Base-by-base conservation (phyloP, 2,113 vertebrate genomes). In the Hipposideros armiger region DNA sequence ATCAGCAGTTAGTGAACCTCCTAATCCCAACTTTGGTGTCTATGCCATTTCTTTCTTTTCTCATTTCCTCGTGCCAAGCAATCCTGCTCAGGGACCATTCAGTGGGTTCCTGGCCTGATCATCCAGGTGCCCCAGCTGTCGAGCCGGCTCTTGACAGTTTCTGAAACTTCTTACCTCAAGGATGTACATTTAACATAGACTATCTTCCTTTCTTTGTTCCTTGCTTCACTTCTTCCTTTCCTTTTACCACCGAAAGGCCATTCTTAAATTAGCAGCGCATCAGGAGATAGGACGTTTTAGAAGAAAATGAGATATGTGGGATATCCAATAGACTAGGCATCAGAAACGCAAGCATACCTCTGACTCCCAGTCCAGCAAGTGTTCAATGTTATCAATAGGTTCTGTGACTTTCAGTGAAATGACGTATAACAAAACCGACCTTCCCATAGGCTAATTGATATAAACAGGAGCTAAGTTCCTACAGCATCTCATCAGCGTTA, bases 101-200 rank as follows among this genome's bases (percentile, higher is more conserved):
- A 36, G 36, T 36, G 36, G 36, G 36, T 36, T 36, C 36, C 36
- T 36, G 36, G 36, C 36, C 36, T 36, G 36, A 36, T 36, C 36
- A 36, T 36, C 36, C 36, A 36, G 36, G 36, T 36, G 36, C 36
- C 36, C 36, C 36, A 36, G 36, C 36, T 36, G 36, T 36, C 36
- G 36, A 36, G 36, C 36, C 36, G 36, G 36, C 36, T 36, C 36
- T 36, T 36, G 36, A 36, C 36, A 36, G 36, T 36, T 36, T 84
- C 82, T 87, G 58, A 95, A 88, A 84, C 24, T 30, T 93, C 67
- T n/a, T 28, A 64, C 22, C 47, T 42, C 28, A 88, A 80, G 26
- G 28, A 17, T 20, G 1, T 11, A 80, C 8, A 67, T 42, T 87
- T 56, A 72, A 45, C 83, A 54, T 36, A 32, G 22, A 50, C 20